Base-by-base conservation (phyloP, 2,888 invertebrate species). In the Phaonia tiefii region DNA sequence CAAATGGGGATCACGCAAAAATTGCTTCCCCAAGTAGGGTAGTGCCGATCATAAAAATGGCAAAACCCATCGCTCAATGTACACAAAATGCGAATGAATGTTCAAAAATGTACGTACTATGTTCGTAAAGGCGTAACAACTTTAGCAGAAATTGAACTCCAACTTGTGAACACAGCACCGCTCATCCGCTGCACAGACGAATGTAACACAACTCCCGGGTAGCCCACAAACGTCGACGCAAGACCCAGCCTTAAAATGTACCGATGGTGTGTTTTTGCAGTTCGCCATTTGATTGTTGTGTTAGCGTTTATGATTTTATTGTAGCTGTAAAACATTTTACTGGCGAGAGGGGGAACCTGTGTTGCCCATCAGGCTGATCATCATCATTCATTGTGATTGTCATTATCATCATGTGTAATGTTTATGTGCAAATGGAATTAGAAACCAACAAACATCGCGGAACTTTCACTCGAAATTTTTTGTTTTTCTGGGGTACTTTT, bases 381-480 rank as follows among this genome's bases (percentile, higher is more conserved):
- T 63, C 39, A 63, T 63, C 15, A 42, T 42, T 10, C 37, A 22
- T 60, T 37, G 60, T 60, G 31, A 60, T 37, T 31, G 63, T 63
- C 63, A 63, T 63, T 39, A 63, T 42, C 63, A 42, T 63, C 63
- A 42, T 63, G 22, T 63, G 63, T 42, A 63, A 63, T 63, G 63
- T 63, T 31, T 54, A 17, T 67, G 15, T 69, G 76, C 73, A 76
- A 80, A 80, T 65, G 65, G 76, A 69, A 76, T 80, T 69, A 80
- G 73, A 70, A 76, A 80, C 65, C n/a, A 42, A 60, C 58, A 22
- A 25, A 70, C 1, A 31, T 31, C 8, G n/a, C 5, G 22, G 56
- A 77, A 77, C 76, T 80, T 77, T 77, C 80, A 73, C 80, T 76
- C 73, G 65, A 42, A 76, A 46, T 73, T 76, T 75, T 70, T 60